phyloP scores from a whole-genome alignment of 2,888 invertebrate species.

The Gerris lacustris region DNA sequence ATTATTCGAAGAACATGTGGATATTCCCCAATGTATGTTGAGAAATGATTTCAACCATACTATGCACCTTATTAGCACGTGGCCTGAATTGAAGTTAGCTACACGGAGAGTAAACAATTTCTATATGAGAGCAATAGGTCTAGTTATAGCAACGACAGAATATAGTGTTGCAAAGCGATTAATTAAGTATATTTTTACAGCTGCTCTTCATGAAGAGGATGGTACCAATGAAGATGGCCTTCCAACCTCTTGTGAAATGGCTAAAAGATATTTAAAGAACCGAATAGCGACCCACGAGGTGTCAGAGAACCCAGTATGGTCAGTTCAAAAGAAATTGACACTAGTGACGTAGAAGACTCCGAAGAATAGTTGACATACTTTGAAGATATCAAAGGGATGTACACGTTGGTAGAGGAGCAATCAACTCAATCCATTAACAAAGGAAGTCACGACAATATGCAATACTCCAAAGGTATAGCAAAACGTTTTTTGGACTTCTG shows the following conservation, averaged over 20 bases:
- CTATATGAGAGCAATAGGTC: not conserved
- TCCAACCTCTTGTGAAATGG: too few relatives aligned
- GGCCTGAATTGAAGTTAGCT: not conserved
- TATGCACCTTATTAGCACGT: not conserved
- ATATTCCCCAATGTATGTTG: not conserved
- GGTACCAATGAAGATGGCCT: not conserved
- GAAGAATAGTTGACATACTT: not conserved
- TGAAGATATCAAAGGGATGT: not conserved
- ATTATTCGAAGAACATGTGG: not conserved
- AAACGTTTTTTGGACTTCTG: not conserved
- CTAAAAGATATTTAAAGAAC: not conserved
- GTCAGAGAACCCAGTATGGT: too few relatives aligned
- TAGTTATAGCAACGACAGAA: not conserved
- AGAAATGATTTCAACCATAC: constrained; percentile 2
- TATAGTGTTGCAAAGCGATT: not conserved
- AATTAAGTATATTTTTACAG: not conserved
- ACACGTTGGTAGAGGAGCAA: not conserved
- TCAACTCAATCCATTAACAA: not conserved
- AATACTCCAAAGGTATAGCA: not conserved
- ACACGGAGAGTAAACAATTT: constrained; percentile 1
- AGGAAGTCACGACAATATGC: not conserved
- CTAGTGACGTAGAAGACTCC: not conserved
- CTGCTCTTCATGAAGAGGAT: not conserved
- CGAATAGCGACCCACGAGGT: not conserved
- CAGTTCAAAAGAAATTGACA: not conserved